These are phyloP conservation scores for Sciurus niger DNA, from an alignment of 2,113 vertebrate genomes.

Conservation along the genomic window DNA sequence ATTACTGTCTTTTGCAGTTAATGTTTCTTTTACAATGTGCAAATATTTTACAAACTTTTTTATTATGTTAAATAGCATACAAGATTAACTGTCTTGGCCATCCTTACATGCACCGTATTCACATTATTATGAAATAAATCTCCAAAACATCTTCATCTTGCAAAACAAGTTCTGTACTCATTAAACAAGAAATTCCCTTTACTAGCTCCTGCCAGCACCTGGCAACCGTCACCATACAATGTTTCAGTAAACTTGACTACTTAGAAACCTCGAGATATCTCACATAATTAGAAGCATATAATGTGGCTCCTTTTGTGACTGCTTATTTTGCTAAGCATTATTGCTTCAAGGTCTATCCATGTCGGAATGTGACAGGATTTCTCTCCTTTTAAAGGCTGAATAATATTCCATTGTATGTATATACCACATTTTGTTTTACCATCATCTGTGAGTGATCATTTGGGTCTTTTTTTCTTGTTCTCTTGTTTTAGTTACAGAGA, in stretches of 20 bases:
- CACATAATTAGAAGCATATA: not conserved
- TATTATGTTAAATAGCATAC: not conserved
- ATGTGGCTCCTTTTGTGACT: not conserved
- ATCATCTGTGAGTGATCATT: not conserved
- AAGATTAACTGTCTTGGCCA: too few species aligned
- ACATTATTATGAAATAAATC: too few species aligned
- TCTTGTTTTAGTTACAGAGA: not conserved
- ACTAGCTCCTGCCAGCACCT: not conserved
- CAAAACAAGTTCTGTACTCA: not conserved
- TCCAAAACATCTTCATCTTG: too few species aligned
- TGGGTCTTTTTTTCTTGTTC: not conserved
- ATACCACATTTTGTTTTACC: not conserved
- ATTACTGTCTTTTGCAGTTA: not conserved
- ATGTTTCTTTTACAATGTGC: not conserved
- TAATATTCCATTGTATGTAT: too few species aligned
- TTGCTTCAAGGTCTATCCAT: not conserved
- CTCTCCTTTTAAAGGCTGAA: too few species aligned
- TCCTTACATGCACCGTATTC: not conserved
- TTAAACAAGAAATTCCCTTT: not conserved
- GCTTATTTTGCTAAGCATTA: not conserved
- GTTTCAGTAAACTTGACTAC: not conserved
- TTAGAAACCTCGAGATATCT: not conserved
- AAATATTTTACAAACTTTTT: not conserved
- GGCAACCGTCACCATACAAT: not conserved
- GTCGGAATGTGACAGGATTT: too few species aligned